These are phyloP conservation scores for Guaruba guarouba DNA, from an alignment of 2,113 vertebrate species.

Conservation along the genomic window DNA sequence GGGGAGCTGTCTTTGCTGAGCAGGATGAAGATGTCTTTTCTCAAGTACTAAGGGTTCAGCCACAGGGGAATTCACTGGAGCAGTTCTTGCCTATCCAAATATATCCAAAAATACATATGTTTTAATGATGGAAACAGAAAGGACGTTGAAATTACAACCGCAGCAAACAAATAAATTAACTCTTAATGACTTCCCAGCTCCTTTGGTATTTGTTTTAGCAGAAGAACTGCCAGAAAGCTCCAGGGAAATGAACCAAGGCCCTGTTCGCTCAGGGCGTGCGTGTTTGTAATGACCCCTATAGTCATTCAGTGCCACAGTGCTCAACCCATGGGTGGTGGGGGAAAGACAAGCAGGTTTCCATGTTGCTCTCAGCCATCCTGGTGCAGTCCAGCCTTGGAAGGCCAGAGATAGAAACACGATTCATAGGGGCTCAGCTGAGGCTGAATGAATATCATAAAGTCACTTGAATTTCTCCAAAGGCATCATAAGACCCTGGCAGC, in stretches of 20 bases:
- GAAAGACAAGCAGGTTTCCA: background rate
- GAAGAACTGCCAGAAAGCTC: background rate
- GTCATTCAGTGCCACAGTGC: fast-evolving
- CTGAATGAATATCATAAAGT: background rate
- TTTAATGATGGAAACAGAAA: background rate
- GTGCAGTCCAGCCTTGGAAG: background rate
- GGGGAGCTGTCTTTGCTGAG: background rate
- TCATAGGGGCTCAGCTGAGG: background rate
- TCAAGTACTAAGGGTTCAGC: background rate
- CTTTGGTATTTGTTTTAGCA: background rate
- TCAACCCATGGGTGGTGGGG: background rate
- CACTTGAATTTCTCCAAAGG: background rate
- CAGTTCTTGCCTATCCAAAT: background rate
- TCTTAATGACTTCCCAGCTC: background rate
- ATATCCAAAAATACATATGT: background rate
- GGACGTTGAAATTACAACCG: fast-evolving
- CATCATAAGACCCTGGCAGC: background rate
- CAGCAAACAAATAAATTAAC: conserved; percentile 11
- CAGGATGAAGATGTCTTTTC: background rate
- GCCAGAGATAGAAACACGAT: fast-evolving
- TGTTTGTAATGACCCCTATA: background rate
- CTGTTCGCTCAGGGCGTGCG: fast-evolving
- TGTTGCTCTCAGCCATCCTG: background rate
- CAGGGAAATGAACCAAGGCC: background rate
- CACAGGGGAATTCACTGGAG: background rate